Evolutionary conservation across 2,888 invertebrate genomes (phyloP), one percentile per base, ranked within the genome.

Genomic region (Pocota personata): DNA sequence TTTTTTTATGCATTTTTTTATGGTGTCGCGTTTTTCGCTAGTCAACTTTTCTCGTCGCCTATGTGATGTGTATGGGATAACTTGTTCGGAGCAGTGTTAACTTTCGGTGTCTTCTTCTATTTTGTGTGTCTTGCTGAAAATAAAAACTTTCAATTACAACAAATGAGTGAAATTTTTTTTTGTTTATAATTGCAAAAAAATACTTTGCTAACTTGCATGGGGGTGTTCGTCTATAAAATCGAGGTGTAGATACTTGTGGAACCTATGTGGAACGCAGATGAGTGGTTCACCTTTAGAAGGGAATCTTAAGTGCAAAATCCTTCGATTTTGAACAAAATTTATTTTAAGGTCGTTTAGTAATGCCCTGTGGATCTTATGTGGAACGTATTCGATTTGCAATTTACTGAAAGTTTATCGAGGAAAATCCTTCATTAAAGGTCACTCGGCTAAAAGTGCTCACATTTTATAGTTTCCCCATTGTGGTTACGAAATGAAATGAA

Each of bases 31-130:
- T 55, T 82, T 82, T 73, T 80, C 50, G 82, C 76, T 58, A 86
- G 66, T 67, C 72, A 62, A 73, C 67, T 73, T 57, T 57, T 57
- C 50, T 40, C n/a, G 73, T 58, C 57, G 60, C 37, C 64, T 40
- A 48, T 57, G 27, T 48, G 64, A 21, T 37, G 27, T 64, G 35
- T 78, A 50, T 32, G 37, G 37, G 57, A 72, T 77, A 86, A 82
- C 82, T 86, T 86, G 82, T 86, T 76, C 72, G 58, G 19, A 40
- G 57, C 48, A 64, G 55, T 82, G 75, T 84, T 80, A 84, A 75
- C 84, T 84, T 84, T 84, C 80, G 84, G 84, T 84, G 84, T 75
- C 80, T 50, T 79, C 69, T 75, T 79, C 73, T 64, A 5, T 55
- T 78, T 67, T 40, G 37, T 50, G 52, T 75, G 21, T 75, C 14